These are phyloP conservation scores for Eudemis profundana DNA, from an alignment of 2,888 invertebrate genomes.

Conservation along the genomic window DNA sequence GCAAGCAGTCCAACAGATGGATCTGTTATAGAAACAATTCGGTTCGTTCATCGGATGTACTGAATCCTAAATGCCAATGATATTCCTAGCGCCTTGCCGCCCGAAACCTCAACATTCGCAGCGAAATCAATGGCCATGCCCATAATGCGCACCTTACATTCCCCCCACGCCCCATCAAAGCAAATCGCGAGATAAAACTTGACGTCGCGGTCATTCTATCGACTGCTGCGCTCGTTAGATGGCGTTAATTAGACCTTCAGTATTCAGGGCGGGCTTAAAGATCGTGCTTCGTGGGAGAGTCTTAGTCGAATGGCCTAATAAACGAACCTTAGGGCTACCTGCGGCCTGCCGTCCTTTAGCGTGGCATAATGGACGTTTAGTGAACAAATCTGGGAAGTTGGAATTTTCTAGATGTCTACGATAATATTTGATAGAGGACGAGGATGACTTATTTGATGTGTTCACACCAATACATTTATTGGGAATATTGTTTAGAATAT, in stretches of 20 bases:
- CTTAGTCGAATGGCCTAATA: slow-evolving; percentile 40
- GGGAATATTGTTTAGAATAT: too few species aligned
- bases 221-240: slow-evolving; percentile 28
- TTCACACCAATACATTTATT: too few species aligned
- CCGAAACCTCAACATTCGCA: neutral
- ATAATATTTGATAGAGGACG: neutral
- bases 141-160: slow-evolving; percentile 35
- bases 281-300: slow-evolving; percentile 24
- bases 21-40: too few species aligned
- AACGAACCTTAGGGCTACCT: slow-evolving; percentile 37
- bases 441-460: too few species aligned
- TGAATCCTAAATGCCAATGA: neutral
- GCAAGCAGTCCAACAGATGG: too few species aligned
- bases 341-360: slow-evolving; percentile 8
- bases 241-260: slow-evolving; percentile 41
- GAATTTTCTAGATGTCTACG: neutral
- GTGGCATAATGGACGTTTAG: slow-evolving; percentile 6
- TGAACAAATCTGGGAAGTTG: slow-evolving; percentile 1
- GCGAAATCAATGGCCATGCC: slow-evolving; percentile 10
- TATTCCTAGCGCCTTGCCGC: neutral
- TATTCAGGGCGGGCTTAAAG: slow-evolving; percentile 39
- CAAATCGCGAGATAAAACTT: slow-evolving; percentile 37
- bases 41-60: too few species aligned
- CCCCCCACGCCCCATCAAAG: slow-evolving; percentile 17
- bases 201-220: slow-evolving; percentile 40